Percentiles rank a stretch among this genome's conserved stretches.
These are phyloP conservation scores for Nesogale talazaci DNA, from an alignment of 2,113 vertebrate genomes.

Conservation along the genomic window DNA sequence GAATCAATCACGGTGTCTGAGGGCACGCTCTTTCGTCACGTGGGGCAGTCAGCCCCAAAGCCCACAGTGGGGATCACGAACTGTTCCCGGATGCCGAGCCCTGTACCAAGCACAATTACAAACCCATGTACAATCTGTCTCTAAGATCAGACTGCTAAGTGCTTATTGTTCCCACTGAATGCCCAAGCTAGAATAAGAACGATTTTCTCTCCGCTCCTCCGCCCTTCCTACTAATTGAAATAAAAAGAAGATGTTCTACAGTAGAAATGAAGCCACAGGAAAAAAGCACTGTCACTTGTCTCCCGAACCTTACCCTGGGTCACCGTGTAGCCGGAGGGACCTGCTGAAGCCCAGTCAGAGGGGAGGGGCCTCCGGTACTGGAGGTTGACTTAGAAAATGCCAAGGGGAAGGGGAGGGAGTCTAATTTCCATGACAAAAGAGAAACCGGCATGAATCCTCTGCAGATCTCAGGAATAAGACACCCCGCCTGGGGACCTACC, in stretches of 20 bases:
- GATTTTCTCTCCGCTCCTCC: not conserved
- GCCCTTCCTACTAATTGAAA: not conserved
- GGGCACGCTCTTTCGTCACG: conserved; percentile 22
- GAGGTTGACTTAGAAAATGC: not conserved
- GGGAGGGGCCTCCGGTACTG: not conserved
- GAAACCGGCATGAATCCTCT: not conserved
- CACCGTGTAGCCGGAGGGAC: not conserved
- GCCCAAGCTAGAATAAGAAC: not conserved
- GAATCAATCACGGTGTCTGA: conserved; percentile 35
- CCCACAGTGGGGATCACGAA: not conserved
- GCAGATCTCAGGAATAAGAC: conserved; percentile 19
- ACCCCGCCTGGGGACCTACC: not conserved
- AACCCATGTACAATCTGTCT: conserved; percentile 10
- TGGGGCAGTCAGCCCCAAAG: conserved; percentile 3
- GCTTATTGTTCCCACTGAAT: conserved; percentile 32
- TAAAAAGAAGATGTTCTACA: not conserved
- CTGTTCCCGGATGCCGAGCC: conserved; percentile 14
- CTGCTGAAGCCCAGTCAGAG: not conserved
- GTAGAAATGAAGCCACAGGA: not conserved
- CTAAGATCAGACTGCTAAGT: conserved; percentile 31
- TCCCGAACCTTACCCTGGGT: not conserved
- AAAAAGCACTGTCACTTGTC: not conserved
- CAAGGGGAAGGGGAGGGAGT: not conserved
- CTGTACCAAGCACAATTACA: conserved; percentile 54
- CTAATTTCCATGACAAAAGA: conserved; percentile 52